These are phyloP conservation scores for Agrotis clavis DNA, from an alignment of 2,888 invertebrate species.

Conservation along the genomic window DNA sequence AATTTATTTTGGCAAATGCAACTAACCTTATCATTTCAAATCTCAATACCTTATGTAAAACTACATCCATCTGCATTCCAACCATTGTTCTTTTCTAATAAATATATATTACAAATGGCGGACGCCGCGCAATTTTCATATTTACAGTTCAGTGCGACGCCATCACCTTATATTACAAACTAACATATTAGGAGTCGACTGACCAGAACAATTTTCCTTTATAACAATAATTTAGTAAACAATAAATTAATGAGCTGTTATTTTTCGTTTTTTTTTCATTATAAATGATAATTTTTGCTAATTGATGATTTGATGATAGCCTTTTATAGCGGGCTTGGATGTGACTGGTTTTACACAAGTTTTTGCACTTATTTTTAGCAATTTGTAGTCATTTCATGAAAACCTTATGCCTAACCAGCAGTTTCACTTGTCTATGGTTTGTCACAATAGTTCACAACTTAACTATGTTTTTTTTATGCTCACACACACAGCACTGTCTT, in stretches of 20 bases:
- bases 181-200: constrained; percentile 82
- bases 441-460: neutral
- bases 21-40: constrained; percentile 87
- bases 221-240: constrained; percentile 80
- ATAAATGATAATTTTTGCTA: constrained; percentile 61
- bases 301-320: constrained; percentile 58
- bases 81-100: constrained; percentile 75
- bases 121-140: constrained; percentile 67
- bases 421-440: neutral
- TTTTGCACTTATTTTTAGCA: neutral
- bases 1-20: constrained; percentile 91
- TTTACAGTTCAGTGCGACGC: constrained; percentile 73
- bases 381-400: neutral
- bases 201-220: constrained; percentile 84
- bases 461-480: no score
- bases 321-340: constrained; percentile 46
- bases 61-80: constrained; percentile 79
- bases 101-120: constrained; percentile 80
- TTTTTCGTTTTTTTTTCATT: constrained; percentile 56
- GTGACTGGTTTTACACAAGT: constrained; percentile 6
- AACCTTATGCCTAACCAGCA: neutral
- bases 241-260: constrained; percentile 73
- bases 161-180: constrained; percentile 75
- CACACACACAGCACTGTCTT: neutral
- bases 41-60: constrained; percentile 87